These are phyloP conservation scores for Haliclona indistincta DNA, from an alignment of 37 sponge, comb jelly and placozoan genomes.

Conservation along the genomic window DNA sequence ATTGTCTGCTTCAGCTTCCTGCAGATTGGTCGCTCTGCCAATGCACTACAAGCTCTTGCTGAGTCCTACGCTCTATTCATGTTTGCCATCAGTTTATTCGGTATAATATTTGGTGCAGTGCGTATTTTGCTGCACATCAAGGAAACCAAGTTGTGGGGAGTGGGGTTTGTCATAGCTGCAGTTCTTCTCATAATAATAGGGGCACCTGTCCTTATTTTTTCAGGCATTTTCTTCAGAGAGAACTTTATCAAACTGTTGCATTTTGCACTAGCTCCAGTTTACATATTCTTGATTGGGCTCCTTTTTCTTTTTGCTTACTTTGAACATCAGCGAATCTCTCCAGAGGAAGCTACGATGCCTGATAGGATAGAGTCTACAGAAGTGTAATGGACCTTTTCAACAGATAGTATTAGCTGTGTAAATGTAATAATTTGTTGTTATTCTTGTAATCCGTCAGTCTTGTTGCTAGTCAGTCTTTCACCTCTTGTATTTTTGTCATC, in stretches of 20 bases:
- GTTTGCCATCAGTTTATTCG: conserved; percentile 33
- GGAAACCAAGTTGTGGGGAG: conserved; percentile 42
- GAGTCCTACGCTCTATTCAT: conserved; percentile 50
- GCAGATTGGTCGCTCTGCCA: conserved; percentile 34
- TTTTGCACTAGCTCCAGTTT: conserved; percentile 16
- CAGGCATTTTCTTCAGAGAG: not conserved
- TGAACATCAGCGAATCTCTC: no score
- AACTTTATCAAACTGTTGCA: conserved; percentile 28
- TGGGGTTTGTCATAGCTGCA: conserved; percentile 17
- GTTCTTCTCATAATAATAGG: conserved; percentile 4
- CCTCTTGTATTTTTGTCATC: no score
- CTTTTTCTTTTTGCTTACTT: no score
- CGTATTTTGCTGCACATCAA: conserved; percentile 31
- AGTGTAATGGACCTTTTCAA: no score
- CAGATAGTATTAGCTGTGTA: no score
- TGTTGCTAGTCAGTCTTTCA: no score
- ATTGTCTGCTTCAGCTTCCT: conserved; percentile 64
- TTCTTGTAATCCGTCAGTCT: no score
- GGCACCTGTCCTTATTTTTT: conserved; percentile 10
- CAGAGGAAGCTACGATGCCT: no score
- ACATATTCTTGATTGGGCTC: conserved; percentile 22
- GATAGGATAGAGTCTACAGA: no score
- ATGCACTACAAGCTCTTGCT: conserved; percentile 33
- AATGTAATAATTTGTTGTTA: no score
- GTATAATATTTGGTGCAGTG: conserved; percentile 16